Evolutionary conservation across 2,797 vertebrate species (phyloP).

Genomic region (Pangasius djambal): DNA sequence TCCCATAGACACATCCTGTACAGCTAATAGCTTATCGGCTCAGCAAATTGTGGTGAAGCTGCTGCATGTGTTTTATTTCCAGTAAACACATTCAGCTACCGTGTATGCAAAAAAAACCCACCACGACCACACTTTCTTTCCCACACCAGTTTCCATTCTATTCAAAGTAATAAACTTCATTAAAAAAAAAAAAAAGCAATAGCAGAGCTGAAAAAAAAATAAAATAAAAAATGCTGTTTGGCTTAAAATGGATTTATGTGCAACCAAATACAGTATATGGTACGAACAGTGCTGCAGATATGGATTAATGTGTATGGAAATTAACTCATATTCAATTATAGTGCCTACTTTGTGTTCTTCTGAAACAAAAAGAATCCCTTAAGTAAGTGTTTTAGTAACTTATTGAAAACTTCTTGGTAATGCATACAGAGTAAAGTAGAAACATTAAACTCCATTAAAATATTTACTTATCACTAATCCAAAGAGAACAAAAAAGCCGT

Average conservation of each 20-base stretch:
- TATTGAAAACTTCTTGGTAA: neutral
- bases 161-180: neutral
- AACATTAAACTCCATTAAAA: neutral
- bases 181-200: neutral
- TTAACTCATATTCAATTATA: neutral
- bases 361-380: neutral
- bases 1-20: conserved; percentile 4
- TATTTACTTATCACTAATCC: neutral
- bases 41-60: conserved; percentile 53
- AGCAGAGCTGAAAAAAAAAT: too few relatives aligned
- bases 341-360: neutral
- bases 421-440: neutral
- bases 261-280: neutral
- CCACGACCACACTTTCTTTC: conserved; percentile 47
- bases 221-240: neutral
- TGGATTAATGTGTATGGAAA: neutral
- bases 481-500: neutral
- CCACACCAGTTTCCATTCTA: conserved; percentile 30
- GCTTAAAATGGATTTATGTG: neutral
- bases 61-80: conserved; percentile 43
- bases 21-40: conserved; percentile 47
- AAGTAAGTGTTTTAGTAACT: neutral
- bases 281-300: neutral
- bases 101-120: conserved; percentile 8
- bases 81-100: conserved; percentile 38